Conservation (phyloP, 2,888 invertebrate species). For the Drosophila incognita region DNA sequence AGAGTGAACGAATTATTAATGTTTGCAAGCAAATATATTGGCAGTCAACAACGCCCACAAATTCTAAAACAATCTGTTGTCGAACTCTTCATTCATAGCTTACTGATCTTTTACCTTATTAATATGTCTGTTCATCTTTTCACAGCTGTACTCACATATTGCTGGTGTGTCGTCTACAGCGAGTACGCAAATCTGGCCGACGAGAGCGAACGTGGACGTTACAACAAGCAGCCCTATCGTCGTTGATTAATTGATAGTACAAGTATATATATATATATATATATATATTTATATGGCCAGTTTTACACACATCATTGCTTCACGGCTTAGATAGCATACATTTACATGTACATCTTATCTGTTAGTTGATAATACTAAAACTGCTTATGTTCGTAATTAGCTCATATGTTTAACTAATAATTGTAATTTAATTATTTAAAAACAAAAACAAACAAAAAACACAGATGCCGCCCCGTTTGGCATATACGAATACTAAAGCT, state of each 20-base stretch:
- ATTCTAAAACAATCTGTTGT: neutral
- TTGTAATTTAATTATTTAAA: slow-evolving; percentile 64
- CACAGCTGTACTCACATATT: slow-evolving; percentile 91
- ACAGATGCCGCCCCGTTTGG: slow-evolving; percentile 18
- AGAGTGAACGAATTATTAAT: neutral
- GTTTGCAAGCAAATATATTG: neutral
- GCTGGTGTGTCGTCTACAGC: slow-evolving; percentile 94
- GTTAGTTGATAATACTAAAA: slow-evolving; percentile 52
- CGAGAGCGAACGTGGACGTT: slow-evolving; percentile 89
- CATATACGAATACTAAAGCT: slow-evolving; percentile 17
- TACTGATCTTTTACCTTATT: neutral
- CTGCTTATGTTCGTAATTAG: slow-evolving; percentile 63
- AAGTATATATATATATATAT: neutral
- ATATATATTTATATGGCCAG: neutral
- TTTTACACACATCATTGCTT: slow-evolving; percentile 17
- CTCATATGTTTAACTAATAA: slow-evolving; percentile 70
- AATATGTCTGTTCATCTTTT: slow-evolving; percentile 1
- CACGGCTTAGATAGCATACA: slow-evolving; percentile 23
- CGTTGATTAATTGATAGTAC: slow-evolving; percentile 68
- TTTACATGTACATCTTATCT: slow-evolving; percentile 31
- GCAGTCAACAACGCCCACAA: neutral
- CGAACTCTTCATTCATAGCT: neutral
- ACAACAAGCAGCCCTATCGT: slow-evolving; percentile 90
- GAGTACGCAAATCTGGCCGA: slow-evolving; percentile 91
- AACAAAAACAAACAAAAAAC: neutral